These are phyloP conservation scores for Tympanoctomys barrerae DNA, from an alignment of 2,797 vertebrate species.

Conservation along the genomic window DNA sequence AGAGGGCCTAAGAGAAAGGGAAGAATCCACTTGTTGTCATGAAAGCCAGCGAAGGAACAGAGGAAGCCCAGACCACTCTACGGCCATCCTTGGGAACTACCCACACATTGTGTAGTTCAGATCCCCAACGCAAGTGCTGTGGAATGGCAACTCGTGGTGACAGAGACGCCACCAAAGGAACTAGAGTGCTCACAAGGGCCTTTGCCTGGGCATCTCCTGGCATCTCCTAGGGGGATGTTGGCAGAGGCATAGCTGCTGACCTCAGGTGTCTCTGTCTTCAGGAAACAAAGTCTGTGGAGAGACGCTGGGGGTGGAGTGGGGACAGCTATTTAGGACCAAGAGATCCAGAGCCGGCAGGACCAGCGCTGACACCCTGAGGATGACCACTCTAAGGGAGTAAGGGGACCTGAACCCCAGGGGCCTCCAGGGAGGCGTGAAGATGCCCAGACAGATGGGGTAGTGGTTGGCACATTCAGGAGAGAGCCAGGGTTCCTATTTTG, in stretches of 20 bases:
- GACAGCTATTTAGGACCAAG: background rate
- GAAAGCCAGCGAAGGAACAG: background rate
- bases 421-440: rapidly evolving
- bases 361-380: background rate
- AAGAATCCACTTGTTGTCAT: no score
- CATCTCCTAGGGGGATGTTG: background rate
- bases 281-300: background rate
- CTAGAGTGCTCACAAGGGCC: background rate
- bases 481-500: no score
- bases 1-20: no score
- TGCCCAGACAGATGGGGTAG: rapidly evolving
- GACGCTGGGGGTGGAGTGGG: rapidly evolving
- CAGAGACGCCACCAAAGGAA: background rate
- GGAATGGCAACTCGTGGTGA: no score
- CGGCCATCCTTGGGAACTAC: background rate
- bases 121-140: background rate
- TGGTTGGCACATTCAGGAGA: no score
- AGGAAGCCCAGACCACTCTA: rapidly evolving
- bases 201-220: background rate
- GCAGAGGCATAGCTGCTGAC: background rate
- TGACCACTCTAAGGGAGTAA: rapidly evolving
- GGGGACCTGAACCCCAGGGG: rapidly evolving
- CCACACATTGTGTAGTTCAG: background rate
- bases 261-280: no score
- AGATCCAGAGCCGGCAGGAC: rapidly evolving